phyloP scores from a whole-genome alignment of 1,140 invertebrate species.

The Ooceraea biroi region DNA sequence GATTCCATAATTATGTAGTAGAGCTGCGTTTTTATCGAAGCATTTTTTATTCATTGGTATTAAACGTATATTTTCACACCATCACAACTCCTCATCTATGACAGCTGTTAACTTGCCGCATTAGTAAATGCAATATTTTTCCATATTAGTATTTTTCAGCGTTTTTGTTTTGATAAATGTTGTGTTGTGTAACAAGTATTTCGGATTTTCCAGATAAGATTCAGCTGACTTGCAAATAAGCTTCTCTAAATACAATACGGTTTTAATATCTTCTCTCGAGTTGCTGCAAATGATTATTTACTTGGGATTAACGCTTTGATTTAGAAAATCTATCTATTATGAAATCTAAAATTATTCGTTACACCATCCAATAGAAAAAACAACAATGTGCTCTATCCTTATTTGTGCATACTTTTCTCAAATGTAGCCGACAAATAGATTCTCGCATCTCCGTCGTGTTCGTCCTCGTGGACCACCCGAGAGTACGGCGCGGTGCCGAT shows the following conservation, averaged over 20 bases:
- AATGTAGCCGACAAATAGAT: slow-evolving; percentile 19
- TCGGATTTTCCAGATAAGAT: too few species aligned
- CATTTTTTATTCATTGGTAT: not conserved
- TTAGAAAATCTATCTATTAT: too few species aligned
- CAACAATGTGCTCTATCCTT: not conserved
- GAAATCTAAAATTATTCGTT: too few species aligned
- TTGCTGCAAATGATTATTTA: too few species aligned
- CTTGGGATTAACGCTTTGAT: too few species aligned
- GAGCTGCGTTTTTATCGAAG: not conserved
- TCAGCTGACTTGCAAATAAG: too few species aligned
- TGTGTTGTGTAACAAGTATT: too few species aligned
- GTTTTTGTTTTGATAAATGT: too few species aligned
- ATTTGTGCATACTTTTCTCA: not conserved
- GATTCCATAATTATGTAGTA: slow-evolving; percentile 35
- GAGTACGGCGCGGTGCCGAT: slow-evolving; percentile 69
- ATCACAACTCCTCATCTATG: not conserved
- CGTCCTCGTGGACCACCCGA: slow-evolving; percentile 77
- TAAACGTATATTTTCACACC: not conserved
- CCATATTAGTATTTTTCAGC: not conserved
- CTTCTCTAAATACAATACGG: too few species aligned
- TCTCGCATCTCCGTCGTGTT: slow-evolving; percentile 11
- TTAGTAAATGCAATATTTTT: not conserved
- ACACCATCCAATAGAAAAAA: not conserved
- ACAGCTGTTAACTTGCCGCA: not conserved
- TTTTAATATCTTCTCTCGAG: too few species aligned